phyloP scores from a whole-genome alignment of 2,113 vertebrate genomes.

The Nipponia nippon region DNA sequence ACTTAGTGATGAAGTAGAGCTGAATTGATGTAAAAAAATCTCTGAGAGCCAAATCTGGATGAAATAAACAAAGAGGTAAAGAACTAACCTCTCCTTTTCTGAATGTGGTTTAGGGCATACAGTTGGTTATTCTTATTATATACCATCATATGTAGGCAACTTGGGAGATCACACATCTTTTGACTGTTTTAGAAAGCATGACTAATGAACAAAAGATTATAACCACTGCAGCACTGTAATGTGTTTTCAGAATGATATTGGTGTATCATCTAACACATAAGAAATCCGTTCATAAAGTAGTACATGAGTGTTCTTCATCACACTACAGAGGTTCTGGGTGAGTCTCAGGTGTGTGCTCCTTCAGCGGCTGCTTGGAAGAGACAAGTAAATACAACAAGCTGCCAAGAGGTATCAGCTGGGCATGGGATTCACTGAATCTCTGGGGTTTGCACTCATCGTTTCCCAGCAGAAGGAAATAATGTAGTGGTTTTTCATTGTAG shows the following conservation, averaged over 20 bases:
- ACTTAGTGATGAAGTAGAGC: not conserved
- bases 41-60: not conserved
- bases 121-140: not conserved
- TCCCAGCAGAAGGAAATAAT: not conserved
- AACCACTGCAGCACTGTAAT: not conserved
- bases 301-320: not conserved
- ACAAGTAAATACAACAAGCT: not conserved
- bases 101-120: not conserved
- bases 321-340: not conserved
- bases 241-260: not conserved
- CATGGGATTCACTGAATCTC: not conserved
- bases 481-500: not conserved
- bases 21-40: not conserved
- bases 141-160: not conserved
- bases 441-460: not conserved
- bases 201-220: not conserved
- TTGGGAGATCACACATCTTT: not conserved
- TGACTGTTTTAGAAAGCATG: not conserved
- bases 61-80: not conserved
- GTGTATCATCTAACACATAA: not conserved
- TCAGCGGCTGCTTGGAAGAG: not conserved
- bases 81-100: not conserved
- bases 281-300: not conserved
- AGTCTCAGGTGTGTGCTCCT: not conserved
- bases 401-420: not conserved